Percentiles rank a stretch among this genome's conserved stretches.
These are phyloP conservation scores for Frankliniella fusca DNA, from an alignment of 2,888 invertebrate species.

Conservation along the genomic window DNA sequence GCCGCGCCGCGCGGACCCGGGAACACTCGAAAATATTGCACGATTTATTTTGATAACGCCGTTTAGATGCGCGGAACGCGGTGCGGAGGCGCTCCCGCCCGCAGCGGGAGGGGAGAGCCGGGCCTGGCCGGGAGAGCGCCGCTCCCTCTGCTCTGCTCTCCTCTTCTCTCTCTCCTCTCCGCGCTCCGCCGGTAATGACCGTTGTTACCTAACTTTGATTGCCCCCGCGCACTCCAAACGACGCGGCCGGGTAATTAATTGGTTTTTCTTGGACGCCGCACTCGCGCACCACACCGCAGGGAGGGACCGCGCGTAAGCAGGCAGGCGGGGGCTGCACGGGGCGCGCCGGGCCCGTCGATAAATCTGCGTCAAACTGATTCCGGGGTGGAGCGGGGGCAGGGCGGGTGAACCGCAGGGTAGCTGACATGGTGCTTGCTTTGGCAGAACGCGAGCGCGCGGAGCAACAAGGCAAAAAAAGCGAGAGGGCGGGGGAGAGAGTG, in stretches of 20 bases:
- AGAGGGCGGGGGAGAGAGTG: neutral
- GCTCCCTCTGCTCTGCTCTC: neutral
- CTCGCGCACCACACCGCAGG: neutral
- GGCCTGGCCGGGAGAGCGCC: neutral
- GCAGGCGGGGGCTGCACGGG: neutral
- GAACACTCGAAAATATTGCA: neutral
- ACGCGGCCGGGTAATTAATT: neutral
- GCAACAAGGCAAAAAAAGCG: neutral
- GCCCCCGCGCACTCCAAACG: neutral
- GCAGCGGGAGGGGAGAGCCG: neutral
- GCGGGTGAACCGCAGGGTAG: neutral
- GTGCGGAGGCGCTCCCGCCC: neutral
- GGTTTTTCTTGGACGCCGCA: conserved; percentile 10
- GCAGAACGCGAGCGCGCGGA: neutral
- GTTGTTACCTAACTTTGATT: conserved; percentile 26
- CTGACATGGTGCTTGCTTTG: neutral
- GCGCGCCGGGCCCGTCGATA: too few species aligned
- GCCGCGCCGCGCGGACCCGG: too few species aligned
- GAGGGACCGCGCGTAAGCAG: neutral
- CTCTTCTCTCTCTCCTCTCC: neutral
- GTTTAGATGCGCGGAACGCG: neutral
- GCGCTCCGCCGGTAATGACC: neutral
- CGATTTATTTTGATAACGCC: conserved; percentile 16
- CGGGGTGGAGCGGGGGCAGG: neutral
- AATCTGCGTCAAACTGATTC: neutral